These are phyloP conservation scores for Aplocera efformata DNA, from an alignment of 2,888 invertebrate species.

Conservation along the genomic window DNA sequence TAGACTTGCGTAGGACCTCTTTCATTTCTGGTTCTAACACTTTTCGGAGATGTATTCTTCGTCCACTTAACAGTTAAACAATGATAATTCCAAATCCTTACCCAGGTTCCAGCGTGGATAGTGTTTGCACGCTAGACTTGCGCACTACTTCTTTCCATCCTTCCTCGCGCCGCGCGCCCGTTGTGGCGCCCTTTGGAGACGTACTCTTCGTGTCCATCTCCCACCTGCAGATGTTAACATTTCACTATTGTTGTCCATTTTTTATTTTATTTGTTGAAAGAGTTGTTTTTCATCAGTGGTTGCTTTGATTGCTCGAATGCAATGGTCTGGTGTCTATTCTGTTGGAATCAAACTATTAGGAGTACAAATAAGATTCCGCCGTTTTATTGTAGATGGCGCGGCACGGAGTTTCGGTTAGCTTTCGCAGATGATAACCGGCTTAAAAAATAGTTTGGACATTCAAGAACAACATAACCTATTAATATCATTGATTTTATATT, in stretches of 20 bases:
- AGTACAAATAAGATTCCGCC: too few species aligned
- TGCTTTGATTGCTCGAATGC: too few species aligned
- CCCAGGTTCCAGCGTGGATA: conserved; percentile 73
- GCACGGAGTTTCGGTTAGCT: too few species aligned
- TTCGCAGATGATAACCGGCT: too few species aligned
- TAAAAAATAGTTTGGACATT: too few species aligned
- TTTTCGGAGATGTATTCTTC: conserved; percentile 84
- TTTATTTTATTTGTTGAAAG: conserved; percentile 5
- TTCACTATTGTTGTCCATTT: too few species aligned
- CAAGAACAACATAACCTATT: too few species aligned
- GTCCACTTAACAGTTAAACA: conserved; percentile 15
- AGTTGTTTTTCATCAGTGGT: too few species aligned
- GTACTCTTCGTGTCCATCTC: conserved; percentile 75
- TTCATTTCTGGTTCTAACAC: conserved; percentile 90
- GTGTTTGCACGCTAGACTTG: conserved; percentile 85
- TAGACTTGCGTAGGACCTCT: conserved; percentile 94
- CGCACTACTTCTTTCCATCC: conserved; percentile 98
- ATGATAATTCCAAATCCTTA: conserved; percentile 32
- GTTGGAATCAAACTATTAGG: too few species aligned
- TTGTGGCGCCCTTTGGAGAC: conserved; percentile 83
- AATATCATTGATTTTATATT: too few species aligned
- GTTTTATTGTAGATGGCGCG: too few species aligned
- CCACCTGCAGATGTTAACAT: conserved; percentile 46
- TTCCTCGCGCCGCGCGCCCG: conserved; percentile 87
- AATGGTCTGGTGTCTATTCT: too few species aligned